Conservation (phyloP, 2,797 vertebrate species). For the Oceanodroma leucorhoa region DNA sequence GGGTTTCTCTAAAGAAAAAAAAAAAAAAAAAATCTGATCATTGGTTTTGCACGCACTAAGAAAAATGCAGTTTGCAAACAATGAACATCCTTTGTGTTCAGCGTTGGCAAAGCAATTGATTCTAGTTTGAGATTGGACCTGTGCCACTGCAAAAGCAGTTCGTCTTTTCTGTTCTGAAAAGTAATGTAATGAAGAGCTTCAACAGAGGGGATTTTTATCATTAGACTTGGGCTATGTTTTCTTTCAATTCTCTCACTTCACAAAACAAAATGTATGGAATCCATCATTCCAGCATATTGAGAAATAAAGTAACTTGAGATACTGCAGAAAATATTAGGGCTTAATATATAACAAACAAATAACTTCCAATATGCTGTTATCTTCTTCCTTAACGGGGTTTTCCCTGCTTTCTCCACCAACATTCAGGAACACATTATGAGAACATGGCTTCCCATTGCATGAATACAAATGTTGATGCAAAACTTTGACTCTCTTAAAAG, state of each 20-base stretch:
- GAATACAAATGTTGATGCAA: neutral
- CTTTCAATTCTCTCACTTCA: constrained; percentile 28
- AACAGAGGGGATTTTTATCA: constrained; percentile 41
- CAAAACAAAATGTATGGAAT: neutral
- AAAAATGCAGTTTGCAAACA: constrained; percentile 79
- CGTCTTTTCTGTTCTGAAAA: constrained; percentile 68
- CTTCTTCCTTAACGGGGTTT: neutral
- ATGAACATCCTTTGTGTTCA: constrained; percentile 78
- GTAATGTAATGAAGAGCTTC: constrained; percentile 56
- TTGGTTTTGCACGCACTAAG: constrained; percentile 46
- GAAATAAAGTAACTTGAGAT: constrained; percentile 27
- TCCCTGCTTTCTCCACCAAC: neutral
- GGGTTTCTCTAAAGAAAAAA: constrained; percentile 47
- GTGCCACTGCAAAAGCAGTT: constrained; percentile 67
- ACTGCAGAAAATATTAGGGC: neutral
- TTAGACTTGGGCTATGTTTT: neutral
- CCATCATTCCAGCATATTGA: constrained; percentile 6
- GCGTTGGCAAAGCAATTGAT: constrained; percentile 78
- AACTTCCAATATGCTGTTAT: neutral
- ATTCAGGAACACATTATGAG: neutral
- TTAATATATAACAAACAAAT: neutral
- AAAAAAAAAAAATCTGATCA: constrained; percentile 44
- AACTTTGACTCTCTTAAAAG: neutral
- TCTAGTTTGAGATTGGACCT: constrained; percentile 75
- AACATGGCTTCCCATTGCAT: neutral